Conservation (phyloP, 1,140 invertebrate genomes). For the Temnothorax nylanderi region DNA sequence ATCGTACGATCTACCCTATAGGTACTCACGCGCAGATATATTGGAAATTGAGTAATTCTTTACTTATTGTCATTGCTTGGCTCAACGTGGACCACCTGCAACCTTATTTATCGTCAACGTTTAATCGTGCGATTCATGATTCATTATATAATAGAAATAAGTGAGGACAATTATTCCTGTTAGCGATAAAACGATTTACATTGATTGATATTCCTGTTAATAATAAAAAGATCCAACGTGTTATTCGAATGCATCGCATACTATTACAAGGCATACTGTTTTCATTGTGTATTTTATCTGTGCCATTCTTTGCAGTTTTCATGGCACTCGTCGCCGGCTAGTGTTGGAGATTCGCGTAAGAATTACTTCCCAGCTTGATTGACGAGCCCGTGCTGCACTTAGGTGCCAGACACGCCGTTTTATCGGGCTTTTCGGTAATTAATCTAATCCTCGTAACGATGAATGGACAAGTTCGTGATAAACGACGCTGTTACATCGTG, state of each 20-base stretch:
- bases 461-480: conserved; percentile 59
- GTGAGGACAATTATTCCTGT: background rate
- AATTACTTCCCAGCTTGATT: conserved; percentile 59
- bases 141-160: conserved; percentile 2
- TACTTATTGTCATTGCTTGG: background rate
- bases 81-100: background rate
- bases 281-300: background rate
- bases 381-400: conserved; percentile 54
- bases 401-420: conserved; percentile 46
- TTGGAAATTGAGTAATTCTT: background rate
- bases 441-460: conserved; percentile 57
- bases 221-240: background rate
- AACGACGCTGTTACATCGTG: conserved; percentile 58
- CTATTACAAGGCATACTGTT: background rate
- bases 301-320: conserved; percentile 7
- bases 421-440: conserved; percentile 58
- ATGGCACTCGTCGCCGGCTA: conserved; percentile 6
- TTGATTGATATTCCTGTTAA: background rate
- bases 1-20: background rate
- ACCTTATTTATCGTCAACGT: background rate
- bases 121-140: background rate
- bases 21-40: background rate
- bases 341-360: conserved; percentile 28
- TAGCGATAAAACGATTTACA: too few relatives aligned
- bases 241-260: background rate